Evolutionary conservation across 2,113 vertebrate genomes (phyloP).

Genomic region (Aegithalos caudatus): DNA sequence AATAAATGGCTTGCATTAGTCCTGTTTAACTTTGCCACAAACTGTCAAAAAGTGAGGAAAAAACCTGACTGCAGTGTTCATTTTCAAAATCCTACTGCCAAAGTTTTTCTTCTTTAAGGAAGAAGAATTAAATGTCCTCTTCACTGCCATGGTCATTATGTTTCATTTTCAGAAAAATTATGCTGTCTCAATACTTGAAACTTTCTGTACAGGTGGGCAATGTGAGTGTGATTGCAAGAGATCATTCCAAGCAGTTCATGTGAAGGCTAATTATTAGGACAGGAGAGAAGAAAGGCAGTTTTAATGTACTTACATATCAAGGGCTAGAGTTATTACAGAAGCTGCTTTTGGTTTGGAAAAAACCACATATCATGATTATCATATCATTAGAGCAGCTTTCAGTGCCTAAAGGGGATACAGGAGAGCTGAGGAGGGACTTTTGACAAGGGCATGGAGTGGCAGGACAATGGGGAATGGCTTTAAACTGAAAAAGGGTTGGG

Average conservation of each 20-base stretch:
- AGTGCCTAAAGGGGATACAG: neutral
- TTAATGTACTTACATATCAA: neutral
- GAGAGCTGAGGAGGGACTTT: neutral
- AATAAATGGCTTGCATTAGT: constrained; percentile 67
- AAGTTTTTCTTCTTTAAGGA: constrained; percentile 42
- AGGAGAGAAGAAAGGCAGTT: neutral
- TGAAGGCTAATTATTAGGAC: neutral
- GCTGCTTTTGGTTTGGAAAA: neutral
- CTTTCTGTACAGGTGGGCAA: neutral
- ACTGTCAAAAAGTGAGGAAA: constrained; percentile 41
- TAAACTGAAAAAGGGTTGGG: neutral
- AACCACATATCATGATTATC: neutral
- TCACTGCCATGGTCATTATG: neutral
- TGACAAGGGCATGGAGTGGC: neutral
- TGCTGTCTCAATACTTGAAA: neutral
- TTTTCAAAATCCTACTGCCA: constrained; percentile 61
- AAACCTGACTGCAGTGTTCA: constrained; percentile 19
- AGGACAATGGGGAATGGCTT: neutral
- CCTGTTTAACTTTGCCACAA: constrained; percentile 61
- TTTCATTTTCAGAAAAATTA: constrained; percentile 21
- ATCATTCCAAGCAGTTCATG: neutral
- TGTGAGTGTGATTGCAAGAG: neutral
- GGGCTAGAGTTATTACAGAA: neutral
- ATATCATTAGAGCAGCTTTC: neutral
- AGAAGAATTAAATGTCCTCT: neutral